Base-by-base conservation (phyloP, 2,797 vertebrate species). In the Esox lucius region DNA sequence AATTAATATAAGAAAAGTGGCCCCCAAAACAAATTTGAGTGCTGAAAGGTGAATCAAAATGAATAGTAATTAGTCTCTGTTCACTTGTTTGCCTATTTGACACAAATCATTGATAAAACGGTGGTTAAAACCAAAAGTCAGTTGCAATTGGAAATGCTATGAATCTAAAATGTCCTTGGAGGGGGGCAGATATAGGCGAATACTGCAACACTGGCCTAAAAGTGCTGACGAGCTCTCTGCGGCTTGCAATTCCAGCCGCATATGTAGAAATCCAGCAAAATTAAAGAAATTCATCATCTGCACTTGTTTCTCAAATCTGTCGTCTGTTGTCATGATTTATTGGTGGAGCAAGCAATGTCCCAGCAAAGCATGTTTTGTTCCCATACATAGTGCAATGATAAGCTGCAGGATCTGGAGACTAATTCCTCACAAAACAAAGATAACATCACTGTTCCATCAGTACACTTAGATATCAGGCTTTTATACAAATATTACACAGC, bases 271-370 rank as follows among this genome's bases (percentile, higher is more conserved):
- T 80, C n/a, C n/a, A 72, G 12, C 26, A 68, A 81, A 83, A 84
- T 73, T 46, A 84, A 82, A 81, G 65, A 64, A 84, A 87, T 84
- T 71, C 89, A 88, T 87, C 82, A 82, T 15, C 71, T 51, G 26
- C 68, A 80, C 15, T 81, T 88, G 86, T 77, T 82, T 82, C 31
- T 49, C 73, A 85, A 85, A 81, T 74, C 66, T 82, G 73, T 86
- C 78, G 46, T 46, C 68, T 53, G 24, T 28, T 70, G 2, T 64
- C 77, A 72, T 75, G 72, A 86, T 88, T 88, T 86, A 86, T 87
- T 80, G 82, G 80, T 62, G 33, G 24, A 80, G 80, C 33, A 28
- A 65, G 56, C 46, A 5, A 24, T 77, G 74, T 72, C 66, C 70
- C 82, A 80, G 75, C 68, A 81, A 81, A 83, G 77, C 82, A 73